Evolutionary conservation across 2,797 vertebrate species (phyloP).

Genomic region (Paramormyrops hopkinsi): DNA sequence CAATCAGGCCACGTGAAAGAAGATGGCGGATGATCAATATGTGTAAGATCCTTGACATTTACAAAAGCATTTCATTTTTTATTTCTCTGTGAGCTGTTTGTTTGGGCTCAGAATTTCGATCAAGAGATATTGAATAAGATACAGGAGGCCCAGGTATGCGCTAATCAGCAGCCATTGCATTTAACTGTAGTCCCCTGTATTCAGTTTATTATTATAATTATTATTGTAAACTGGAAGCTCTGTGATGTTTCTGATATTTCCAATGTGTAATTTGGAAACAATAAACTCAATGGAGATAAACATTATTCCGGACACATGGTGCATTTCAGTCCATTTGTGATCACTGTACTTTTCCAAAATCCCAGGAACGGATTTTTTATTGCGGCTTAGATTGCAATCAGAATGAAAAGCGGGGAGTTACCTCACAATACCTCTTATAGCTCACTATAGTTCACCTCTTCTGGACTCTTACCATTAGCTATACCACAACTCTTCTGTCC

Average conservation of each 20-base stretch:
- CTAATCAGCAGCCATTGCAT: conserved; percentile 6
- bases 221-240: not conserved
- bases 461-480: not conserved
- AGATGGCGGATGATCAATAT: conserved; percentile 13
- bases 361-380: not conserved
- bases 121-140: not conserved
- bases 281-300: not conserved
- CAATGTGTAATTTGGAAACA: not conserved
- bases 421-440: not conserved
- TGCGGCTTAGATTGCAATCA: not conserved
- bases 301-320: not conserved
- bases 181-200: not conserved
- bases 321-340: not conserved
- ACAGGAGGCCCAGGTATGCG: not conserved
- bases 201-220: not conserved
- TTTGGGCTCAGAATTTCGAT: conserved; percentile 17
- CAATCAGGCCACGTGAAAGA: not conserved
- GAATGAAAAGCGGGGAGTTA: not conserved
- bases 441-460: not conserved
- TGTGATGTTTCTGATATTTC: not conserved
- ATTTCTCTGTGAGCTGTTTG: not conserved
- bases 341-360: not conserved
- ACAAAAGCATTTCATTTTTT: conserved; percentile 20
- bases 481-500: not conserved
- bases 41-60: conserved; percentile 18